Evolutionary conservation across 2,797 vertebrate genomes (phyloP).

Genomic region (Echeneis naucrates): DNA sequence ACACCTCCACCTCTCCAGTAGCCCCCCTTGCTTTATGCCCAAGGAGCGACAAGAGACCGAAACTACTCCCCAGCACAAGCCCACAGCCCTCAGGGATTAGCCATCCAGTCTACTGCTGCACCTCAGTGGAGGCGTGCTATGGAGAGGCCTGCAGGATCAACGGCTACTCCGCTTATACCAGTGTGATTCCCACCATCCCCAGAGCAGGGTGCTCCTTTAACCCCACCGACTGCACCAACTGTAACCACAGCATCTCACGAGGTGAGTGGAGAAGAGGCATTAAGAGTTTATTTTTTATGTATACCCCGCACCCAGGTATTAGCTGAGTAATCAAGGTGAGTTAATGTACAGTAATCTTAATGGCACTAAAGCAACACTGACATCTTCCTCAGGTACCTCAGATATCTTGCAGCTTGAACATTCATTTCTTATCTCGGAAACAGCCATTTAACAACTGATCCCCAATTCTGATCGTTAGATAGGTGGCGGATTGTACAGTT

Average conservation of each 20-base stretch:
- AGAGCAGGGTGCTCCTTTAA: constrained; percentile 86
- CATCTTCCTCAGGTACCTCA: not conserved
- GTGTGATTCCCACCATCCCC: constrained; percentile 86
- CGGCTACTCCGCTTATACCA: constrained; percentile 86
- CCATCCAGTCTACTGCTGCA: constrained; percentile 93
- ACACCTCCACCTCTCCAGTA: constrained; percentile 74
- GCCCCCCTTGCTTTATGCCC: constrained; percentile 80
- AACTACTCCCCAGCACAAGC: constrained; percentile 83
- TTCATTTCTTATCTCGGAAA: not conserved
- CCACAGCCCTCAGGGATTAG: constrained; percentile 89
- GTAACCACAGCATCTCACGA: constrained; percentile 91
- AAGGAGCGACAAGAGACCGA: constrained; percentile 80
- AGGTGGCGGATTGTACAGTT: not conserved
- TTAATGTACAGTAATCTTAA: not conserved
- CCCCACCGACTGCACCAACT: constrained; percentile 84
- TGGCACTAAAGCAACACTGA: not conserved
- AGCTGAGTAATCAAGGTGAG: not conserved
- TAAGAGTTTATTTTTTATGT: no score
- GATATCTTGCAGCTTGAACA: not conserved
- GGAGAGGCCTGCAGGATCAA: constrained; percentile 88
- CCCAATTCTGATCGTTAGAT: not conserved
- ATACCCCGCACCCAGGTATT: no score
- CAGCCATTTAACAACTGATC: not conserved
- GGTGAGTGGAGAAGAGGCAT: constrained; percentile 83
- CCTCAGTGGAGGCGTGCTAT: constrained; percentile 89